Percentiles rank a stretch among this genome's conserved stretches.
phyloP scores from a whole-genome alignment of 2,888 invertebrate species.

The Scaptomyza polygonia region DNA sequence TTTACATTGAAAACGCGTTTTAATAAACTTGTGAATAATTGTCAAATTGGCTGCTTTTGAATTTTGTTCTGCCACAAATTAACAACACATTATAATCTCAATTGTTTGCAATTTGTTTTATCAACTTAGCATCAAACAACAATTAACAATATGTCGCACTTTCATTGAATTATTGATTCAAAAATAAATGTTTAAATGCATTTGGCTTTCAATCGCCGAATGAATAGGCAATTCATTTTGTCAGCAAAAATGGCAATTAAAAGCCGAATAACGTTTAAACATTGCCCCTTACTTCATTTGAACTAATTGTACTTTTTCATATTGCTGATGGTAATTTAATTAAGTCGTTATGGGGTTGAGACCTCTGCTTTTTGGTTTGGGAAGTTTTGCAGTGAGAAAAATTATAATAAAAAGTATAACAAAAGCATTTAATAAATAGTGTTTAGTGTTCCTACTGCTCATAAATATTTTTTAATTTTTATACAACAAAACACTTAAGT shows the following conservation, averaged over 20 bases:
- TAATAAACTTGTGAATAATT: conserved; percentile 33
- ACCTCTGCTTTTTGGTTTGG: not conserved
- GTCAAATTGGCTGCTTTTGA: conserved; percentile 38
- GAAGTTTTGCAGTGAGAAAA: too few species aligned
- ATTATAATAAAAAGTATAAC: too few species aligned
- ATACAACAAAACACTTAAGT: too few species aligned
- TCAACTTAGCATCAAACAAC: conserved; percentile 10
- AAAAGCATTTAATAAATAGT: too few species aligned
- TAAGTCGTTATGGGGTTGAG: not conserved
- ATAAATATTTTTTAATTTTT: too few species aligned
- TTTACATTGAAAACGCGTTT: conserved; percentile 47
- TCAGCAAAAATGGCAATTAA: conserved; percentile 1
- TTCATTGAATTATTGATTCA: conserved; percentile 3
- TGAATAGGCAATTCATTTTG: not conserved
- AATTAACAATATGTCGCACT: not conserved
- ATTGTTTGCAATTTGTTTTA: conserved; percentile 39
- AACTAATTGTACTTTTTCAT: not conserved
- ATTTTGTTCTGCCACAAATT: conserved; percentile 42
- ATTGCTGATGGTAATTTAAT: not conserved
- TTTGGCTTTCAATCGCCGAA: not conserved
- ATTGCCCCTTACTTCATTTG: not conserved
- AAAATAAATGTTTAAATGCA: not conserved
- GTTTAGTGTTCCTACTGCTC: too few species aligned
- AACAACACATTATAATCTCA: conserved; percentile 28
- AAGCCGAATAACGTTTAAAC: not conserved